Percentiles rank a stretch among this genome's conserved stretches.
Evolutionary conservation across 64 coral and sea anemone species (phyloP).

Genomic region (Actinia tenebrosa): DNA sequence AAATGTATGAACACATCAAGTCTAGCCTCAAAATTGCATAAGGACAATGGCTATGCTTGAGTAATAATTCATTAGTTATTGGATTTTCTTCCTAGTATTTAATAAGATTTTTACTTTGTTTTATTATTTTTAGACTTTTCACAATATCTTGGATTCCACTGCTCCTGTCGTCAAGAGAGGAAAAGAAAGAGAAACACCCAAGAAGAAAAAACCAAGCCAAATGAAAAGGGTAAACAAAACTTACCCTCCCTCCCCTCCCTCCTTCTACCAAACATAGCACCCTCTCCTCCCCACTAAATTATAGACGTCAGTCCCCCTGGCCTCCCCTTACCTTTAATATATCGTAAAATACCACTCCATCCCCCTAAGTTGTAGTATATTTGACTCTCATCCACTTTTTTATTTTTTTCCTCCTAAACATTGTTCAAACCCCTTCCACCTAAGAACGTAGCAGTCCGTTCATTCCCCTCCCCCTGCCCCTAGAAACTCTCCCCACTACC

Average conservation of each 20-base stretch:
- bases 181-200: conserved; percentile 89
- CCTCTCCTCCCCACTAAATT: too few species aligned
- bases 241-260: too few species aligned
- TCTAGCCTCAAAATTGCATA: too few species aligned
- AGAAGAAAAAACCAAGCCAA: conserved; percentile 64
- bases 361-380: too few species aligned
- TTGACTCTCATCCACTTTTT: too few species aligned
- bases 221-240: conserved; percentile 59
- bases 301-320: too few species aligned
- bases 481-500: background rate
- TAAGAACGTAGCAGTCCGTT: background rate
- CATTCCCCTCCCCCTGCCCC: background rate
- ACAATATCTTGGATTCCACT: conserved; percentile 87
- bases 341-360: too few species aligned
- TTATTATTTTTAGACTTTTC: conserved; percentile 31
- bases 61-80: background rate
- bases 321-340: too few species aligned
- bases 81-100: background rate
- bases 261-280: too few species aligned
- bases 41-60: too few species aligned
- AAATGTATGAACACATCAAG: too few species aligned
- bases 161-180: conserved; percentile 80
- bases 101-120: background rate
- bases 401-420: background rate
- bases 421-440: background rate